Evolutionary conservation across 64 coral and sea anemone species (phyloP).

Genomic region (Orbicella faveolata): DNA sequence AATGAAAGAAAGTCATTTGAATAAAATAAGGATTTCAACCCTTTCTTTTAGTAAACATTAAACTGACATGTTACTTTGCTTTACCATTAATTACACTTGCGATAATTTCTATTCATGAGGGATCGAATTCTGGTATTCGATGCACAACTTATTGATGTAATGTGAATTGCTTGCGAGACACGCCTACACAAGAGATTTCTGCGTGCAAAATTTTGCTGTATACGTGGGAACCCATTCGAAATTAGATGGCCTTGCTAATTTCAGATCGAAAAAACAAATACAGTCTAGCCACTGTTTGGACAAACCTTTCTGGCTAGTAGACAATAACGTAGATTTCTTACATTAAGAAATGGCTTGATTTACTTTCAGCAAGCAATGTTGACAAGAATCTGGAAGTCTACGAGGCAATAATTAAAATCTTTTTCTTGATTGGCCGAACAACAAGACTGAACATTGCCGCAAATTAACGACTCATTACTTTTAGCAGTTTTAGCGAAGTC

Average conservation of each 20-base stretch:
- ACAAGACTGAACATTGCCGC: not conserved
- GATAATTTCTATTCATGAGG: conserved; percentile 4
- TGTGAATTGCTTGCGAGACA: conserved; percentile 10
- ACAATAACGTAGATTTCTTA: conserved; percentile 44
- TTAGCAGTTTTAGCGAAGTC: not conserved
- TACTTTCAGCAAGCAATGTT: conserved; percentile 59
- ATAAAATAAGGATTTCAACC: conserved; percentile 36
- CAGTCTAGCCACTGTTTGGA: conserved; percentile 60
- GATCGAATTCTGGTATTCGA: not conserved
- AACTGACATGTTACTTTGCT: conserved; percentile 10
- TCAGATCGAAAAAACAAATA: conserved; percentile 35
- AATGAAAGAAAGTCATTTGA: conserved; percentile 30
- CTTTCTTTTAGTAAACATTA: conserved; percentile 10
- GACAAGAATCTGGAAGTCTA: conserved; percentile 57
- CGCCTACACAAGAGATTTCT: not conserved
- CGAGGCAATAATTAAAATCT: conserved; percentile 43
- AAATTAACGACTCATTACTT: conserved; percentile 21
- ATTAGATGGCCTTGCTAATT: conserved; percentile 36
- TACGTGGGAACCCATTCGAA: not conserved
- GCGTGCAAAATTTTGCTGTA: not conserved
- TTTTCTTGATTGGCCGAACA: conserved; percentile 48
- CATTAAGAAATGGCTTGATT: conserved; percentile 30
- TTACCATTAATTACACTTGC: conserved; percentile 1
- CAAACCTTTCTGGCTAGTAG: conserved; percentile 26
- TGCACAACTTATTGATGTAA: not conserved